phyloP scores from a whole-genome alignment of 2,888 invertebrate genomes.

The Tridacna crocea region DNA sequence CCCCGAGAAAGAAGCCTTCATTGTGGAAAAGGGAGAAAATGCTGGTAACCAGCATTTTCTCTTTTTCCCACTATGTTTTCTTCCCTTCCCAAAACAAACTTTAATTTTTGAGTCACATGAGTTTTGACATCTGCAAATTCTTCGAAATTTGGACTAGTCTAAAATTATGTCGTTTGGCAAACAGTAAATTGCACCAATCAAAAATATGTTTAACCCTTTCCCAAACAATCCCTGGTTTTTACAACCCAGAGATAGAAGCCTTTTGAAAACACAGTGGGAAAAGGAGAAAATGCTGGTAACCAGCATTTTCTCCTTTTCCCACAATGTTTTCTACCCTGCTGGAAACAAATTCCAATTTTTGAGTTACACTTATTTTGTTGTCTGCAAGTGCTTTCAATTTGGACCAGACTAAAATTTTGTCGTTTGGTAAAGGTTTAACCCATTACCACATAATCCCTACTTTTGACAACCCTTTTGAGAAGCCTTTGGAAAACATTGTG shows the following conservation, averaged over 20 bases:
- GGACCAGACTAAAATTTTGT: too few species aligned
- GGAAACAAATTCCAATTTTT: too few species aligned
- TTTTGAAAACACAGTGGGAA: neutral
- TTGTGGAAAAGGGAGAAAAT: neutral
- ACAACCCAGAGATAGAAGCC: neutral
- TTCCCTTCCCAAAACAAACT: neutral
- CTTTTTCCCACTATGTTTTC: neutral
- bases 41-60: neutral
- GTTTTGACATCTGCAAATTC: neutral
- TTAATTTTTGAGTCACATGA: neutral
- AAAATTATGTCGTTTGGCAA: neutral
- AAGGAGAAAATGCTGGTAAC: slow-evolving; percentile 1
- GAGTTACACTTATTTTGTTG: too few species aligned
- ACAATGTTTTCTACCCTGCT: neutral
- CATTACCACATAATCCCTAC: too few species aligned
- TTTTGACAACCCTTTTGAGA: too few species aligned
- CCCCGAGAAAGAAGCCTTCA: too few species aligned
- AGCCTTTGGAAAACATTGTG: too few species aligned
- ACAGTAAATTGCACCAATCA: neutral
- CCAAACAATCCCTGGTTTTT: neutral
- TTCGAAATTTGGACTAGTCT: neutral
- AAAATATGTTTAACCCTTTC: neutral
- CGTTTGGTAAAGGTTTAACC: too few species aligned
- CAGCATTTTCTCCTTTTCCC: slow-evolving; percentile 8
- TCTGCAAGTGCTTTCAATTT: too few species aligned